Evolutionary conservation across 2,888 invertebrate species (phyloP).

Genomic region (Stenodera caucasica): DNA sequence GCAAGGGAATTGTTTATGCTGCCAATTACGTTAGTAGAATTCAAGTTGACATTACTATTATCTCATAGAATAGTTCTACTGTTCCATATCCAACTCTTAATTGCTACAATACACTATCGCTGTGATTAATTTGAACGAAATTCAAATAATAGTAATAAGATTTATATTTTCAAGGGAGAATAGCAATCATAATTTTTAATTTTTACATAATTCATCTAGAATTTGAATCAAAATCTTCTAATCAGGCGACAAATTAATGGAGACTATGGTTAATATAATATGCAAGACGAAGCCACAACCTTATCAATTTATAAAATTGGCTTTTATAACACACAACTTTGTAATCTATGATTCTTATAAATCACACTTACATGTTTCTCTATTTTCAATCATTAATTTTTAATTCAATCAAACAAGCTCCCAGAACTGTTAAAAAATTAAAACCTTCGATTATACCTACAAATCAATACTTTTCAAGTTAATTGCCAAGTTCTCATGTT

Average conservation of each 20-base stretch:
- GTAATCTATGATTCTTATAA: too few relatives aligned
- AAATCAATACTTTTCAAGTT: too few relatives aligned
- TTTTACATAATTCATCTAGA: background rate
- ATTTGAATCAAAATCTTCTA: background rate
- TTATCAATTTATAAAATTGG: too few relatives aligned
- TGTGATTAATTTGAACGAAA: background rate
- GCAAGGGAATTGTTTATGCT: conserved; percentile 18
- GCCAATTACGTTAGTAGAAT: conserved; percentile 22
- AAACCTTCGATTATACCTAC: too few relatives aligned
- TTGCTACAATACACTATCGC: background rate
- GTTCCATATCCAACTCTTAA: background rate
- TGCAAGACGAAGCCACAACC: background rate
- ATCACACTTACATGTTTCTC: too few relatives aligned
- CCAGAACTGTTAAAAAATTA: too few relatives aligned
- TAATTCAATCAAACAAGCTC: too few relatives aligned
- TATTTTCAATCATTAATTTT: too few relatives aligned
- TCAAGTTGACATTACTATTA: conserved; percentile 25
- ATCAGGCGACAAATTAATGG: background rate
- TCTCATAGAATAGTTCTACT: conserved; percentile 12
- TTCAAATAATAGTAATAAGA: background rate
- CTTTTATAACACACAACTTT: too few relatives aligned
- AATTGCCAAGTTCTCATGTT: too few relatives aligned
- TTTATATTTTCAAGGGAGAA: background rate
- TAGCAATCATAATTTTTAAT: background rate
- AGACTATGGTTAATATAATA: background rate